Evolutionary conservation across 1,140 invertebrate species (phyloP).

Genomic region (Frieseomelitta varia): DNA sequence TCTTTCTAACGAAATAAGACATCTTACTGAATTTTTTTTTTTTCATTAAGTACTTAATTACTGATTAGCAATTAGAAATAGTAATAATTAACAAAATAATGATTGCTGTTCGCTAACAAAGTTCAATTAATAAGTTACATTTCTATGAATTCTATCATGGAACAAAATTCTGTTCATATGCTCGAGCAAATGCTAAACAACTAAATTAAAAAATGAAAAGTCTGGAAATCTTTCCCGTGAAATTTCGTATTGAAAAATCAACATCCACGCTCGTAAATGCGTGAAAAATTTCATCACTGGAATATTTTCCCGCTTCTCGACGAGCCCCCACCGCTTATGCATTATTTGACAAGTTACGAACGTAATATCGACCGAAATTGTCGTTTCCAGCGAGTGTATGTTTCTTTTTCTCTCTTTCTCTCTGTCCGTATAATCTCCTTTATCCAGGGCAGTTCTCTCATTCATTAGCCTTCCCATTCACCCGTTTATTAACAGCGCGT

Average conservation of each 20-base stretch:
- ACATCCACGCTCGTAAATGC: neutral
- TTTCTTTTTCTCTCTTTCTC: neutral
- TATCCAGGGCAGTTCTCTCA: neutral
- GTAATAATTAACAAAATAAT: no score
- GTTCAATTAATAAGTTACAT: no score
- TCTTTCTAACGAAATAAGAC: no score
- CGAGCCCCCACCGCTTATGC: neutral
- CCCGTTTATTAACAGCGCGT: conserved; percentile 1
- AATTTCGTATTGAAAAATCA: neutral
- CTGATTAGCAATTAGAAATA: no score
- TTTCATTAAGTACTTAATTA: no score
- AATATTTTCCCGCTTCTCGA: neutral
- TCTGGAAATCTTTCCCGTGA: neutral
- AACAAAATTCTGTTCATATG: neutral
- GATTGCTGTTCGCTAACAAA: no score
- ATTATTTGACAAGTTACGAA: neutral
- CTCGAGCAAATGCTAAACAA: neutral
- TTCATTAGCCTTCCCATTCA: neutral
- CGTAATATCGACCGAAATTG: no score
- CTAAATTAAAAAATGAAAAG: neutral
- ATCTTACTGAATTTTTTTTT: no score
- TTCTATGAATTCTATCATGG: neutral
- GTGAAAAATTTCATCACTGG: neutral
- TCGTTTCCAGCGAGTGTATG: neutral
- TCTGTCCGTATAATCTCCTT: neutral